Conservation (phyloP, 1,140 invertebrate species). For the Plectus sambesii region DNA sequence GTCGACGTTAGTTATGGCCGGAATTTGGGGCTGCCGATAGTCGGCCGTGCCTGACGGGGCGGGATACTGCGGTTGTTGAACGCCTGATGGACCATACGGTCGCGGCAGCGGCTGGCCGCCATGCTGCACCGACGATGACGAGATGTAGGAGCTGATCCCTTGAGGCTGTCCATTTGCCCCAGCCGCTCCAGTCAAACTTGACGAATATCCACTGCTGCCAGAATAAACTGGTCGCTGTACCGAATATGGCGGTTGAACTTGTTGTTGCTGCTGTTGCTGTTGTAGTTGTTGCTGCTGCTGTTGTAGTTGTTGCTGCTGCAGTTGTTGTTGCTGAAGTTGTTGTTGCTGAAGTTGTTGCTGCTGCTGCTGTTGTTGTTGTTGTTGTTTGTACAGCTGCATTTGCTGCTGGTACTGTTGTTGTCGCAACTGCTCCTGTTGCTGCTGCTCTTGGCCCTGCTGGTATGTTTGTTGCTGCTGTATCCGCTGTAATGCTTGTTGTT, state of each 20-base stretch:
- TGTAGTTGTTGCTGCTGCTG: constrained; percentile 5
- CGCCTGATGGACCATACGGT: background rate
- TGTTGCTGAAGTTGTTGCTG: constrained; percentile 11
- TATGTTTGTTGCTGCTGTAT: constrained; percentile 11
- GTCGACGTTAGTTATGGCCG: too few species aligned
- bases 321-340: constrained; percentile 10
- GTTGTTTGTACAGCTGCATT: constrained; percentile 5
- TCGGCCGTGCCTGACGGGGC: too few species aligned
- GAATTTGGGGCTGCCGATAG: too few species aligned
- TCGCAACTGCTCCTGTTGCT: constrained; percentile 17
- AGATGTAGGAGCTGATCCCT: constrained; percentile 2
- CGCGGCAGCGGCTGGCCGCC: background rate
- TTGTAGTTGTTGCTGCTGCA: constrained; percentile 14
- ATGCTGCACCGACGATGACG: background rate
- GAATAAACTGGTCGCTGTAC: constrained; percentile 8
- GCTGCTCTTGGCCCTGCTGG: constrained; percentile 19
- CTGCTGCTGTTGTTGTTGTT: constrained; percentile 12
- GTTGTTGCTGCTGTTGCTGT: constrained; percentile 9
- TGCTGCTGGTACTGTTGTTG: background rate
- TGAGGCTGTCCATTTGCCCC: constrained; percentile 5
- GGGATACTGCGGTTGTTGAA: constrained; percentile 15
- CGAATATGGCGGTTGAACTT: constrained; percentile 3
- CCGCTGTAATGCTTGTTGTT: constrained; percentile 1
- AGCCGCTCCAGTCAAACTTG: too few species aligned
- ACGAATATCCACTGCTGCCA: too few species aligned